Base-by-base conservation (phyloP, 2,113 vertebrate species). In the Natator depressus region DNA sequence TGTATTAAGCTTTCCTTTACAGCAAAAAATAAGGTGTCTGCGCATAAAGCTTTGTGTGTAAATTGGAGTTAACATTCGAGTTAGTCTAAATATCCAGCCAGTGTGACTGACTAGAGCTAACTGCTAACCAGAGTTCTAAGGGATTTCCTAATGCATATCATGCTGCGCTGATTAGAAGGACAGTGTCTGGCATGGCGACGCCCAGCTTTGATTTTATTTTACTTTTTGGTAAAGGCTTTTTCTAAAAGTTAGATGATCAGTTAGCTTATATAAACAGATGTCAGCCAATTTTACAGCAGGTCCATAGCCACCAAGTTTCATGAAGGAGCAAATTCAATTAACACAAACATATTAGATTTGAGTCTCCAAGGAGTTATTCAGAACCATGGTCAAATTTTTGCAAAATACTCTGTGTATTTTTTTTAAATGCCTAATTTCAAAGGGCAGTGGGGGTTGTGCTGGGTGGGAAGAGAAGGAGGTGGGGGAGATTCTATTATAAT, bases 1-100 rank as follows among this genome's bases (percentile, higher is more conserved):
- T 93, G 97, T 97, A 89, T 51, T 53, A 35, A 96, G 95, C 65
- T 72, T 89, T 97, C 97, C 91, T 95, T 95, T 75, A 51, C 49
- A 84, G n/a, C 17, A 88, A 84, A 85, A 89, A n/a, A 72, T 87
- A 96, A 91, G 87, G 81, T 88, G 86, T 97, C 82, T 96, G 88
- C 55, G 94, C 75, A 94, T 87, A 95, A 93, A 94, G 78, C 85
- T 65, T 89, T 79, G 85, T 72, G 95, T 88, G 42, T 50, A 84
- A 87, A 69, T 93, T 95, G 86, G 88, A 95, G 27, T 86, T 90
- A 95, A 87, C 57, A 49, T 80, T 85, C 88, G 62, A 80, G 55
- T 20, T 82, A 95, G 50, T 82, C 94, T 65, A 76, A 53, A 76
- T 53, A 88, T 95, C 78, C 65, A 94, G 59, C 50, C 91, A 96